Evolutionary conservation across 1,140 invertebrate species (phyloP).

Genomic region (Tribolium madens): DNA sequence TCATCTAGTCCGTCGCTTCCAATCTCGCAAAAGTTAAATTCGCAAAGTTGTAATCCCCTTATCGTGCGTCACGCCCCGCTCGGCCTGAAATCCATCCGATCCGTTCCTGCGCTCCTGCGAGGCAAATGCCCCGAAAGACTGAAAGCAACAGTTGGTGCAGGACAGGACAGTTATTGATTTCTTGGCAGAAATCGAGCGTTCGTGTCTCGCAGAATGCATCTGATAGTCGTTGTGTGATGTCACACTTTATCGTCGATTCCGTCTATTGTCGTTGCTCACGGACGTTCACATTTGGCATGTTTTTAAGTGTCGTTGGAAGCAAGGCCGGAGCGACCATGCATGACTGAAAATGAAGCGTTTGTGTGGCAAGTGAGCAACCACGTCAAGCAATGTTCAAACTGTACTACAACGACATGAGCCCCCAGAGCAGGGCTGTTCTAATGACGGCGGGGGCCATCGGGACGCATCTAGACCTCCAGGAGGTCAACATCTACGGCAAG

Average conservation of each 20-base stretch:
- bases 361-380: not conserved
- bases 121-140: conserved; percentile 33
- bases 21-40: too few relatives aligned
- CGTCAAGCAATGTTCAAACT: conserved; percentile 55
- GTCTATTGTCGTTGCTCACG: conserved; percentile 27
- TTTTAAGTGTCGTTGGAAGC: not conserved
- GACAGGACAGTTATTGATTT: conserved; percentile 43
- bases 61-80: not conserved
- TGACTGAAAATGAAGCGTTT: conserved; percentile 42
- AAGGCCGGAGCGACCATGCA: conserved; percentile 38
- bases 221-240: conserved; percentile 18
- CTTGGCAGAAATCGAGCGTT: conserved; percentile 40
- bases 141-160: conserved; percentile 42
- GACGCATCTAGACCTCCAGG: conserved; percentile 71
- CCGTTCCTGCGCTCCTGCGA: conserved; percentile 23
- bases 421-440: conserved; percentile 79
- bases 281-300: conserved; percentile 39
- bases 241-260: conserved; percentile 10
- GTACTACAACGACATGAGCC: conserved; percentile 66
- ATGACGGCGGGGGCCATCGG: conserved; percentile 76
- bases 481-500: conserved; percentile 70
- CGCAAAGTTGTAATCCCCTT: too few relatives aligned
- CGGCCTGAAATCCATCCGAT: not conserved
- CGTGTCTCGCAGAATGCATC: conserved; percentile 30
- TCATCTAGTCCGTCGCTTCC: too few relatives aligned